phyloP scores from a whole-genome alignment of 2,888 invertebrate species.

The Junonia oenone region DNA sequence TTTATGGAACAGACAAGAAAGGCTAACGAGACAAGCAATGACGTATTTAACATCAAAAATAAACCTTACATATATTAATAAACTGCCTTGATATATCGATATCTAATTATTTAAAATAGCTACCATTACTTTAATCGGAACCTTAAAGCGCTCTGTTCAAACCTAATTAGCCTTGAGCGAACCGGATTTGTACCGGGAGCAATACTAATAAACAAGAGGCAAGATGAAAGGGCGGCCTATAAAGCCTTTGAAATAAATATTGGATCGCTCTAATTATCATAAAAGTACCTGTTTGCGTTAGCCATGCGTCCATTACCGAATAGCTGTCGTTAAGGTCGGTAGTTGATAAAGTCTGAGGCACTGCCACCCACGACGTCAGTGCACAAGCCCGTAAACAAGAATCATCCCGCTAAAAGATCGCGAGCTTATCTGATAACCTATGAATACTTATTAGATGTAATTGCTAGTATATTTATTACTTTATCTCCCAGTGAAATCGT shows the following conservation, averaged over 20 bases:
- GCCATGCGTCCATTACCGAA: constrained; percentile 65
- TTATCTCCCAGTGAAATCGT: background rate
- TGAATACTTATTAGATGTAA: constrained; percentile 55
- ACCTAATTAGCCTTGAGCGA: constrained; percentile 52
- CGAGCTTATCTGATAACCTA: constrained; percentile 47
- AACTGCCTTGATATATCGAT: constrained; percentile 9
- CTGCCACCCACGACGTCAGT: constrained; percentile 59
- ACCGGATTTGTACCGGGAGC: constrained; percentile 51
- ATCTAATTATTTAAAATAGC: constrained; percentile 15
- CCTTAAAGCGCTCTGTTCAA: constrained; percentile 42
- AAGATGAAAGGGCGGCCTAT: constrained; percentile 63
- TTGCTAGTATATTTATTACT: constrained; percentile 47
- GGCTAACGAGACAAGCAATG: background rate
- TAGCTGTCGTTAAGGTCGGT: constrained; percentile 65
- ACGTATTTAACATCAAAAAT: background rate
- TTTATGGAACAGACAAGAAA: background rate
- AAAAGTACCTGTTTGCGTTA: constrained; percentile 61
- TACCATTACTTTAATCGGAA: constrained; percentile 33
- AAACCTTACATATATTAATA: background rate
- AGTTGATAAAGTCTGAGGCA: constrained; percentile 47
- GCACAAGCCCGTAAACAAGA: constrained; percentile 49
- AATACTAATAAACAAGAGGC: constrained; percentile 59
- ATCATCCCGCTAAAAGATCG: constrained; percentile 50
- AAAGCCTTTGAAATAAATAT: constrained; percentile 66
- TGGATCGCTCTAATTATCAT: constrained; percentile 72